Conservation (phyloP, 2,113 vertebrate genomes). For the Zootoca vivipara region DNA sequence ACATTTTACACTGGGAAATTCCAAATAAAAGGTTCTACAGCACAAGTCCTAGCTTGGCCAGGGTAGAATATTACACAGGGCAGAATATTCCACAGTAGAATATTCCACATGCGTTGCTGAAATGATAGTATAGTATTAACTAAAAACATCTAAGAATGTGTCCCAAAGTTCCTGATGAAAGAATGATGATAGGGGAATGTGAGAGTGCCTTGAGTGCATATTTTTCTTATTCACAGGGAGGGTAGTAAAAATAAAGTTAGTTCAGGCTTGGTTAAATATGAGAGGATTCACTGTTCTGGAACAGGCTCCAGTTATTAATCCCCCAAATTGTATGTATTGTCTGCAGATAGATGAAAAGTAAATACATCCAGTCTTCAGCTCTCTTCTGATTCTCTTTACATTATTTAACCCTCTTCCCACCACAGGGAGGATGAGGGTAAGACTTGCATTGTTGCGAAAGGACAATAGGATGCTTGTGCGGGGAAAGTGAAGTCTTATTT, state of each 20-base stretch:
- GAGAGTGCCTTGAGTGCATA: background rate
- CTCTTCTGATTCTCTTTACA: conserved; percentile 48
- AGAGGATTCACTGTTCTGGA: background rate
- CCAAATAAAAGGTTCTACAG: background rate
- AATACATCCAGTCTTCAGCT: conserved; percentile 29
- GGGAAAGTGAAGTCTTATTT: background rate
- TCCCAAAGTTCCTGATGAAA: background rate
- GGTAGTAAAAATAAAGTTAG: conserved; percentile 10
- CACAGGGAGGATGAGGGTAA: conserved; percentile 24
- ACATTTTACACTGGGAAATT: background rate
- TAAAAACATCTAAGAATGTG: background rate
- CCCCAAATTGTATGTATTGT: conserved; percentile 28
- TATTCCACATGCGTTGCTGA: background rate
- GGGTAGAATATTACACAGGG: too few species aligned
- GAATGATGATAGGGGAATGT: background rate
- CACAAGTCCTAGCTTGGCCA: background rate
- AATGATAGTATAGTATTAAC: background rate
- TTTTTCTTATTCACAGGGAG: conserved; percentile 4
- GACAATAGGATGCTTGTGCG: conserved; percentile 31
- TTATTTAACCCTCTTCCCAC: conserved; percentile 25
- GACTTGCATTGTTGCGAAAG: conserved; percentile 8
- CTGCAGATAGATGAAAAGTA: conserved; percentile 46
- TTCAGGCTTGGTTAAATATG: background rate
- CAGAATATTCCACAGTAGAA: background rate
- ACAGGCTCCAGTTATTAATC: conserved; percentile 34